Evolutionary conservation across 2,888 invertebrate genomes (phyloP).

Genomic region (Drosophila hamatofila): DNA sequence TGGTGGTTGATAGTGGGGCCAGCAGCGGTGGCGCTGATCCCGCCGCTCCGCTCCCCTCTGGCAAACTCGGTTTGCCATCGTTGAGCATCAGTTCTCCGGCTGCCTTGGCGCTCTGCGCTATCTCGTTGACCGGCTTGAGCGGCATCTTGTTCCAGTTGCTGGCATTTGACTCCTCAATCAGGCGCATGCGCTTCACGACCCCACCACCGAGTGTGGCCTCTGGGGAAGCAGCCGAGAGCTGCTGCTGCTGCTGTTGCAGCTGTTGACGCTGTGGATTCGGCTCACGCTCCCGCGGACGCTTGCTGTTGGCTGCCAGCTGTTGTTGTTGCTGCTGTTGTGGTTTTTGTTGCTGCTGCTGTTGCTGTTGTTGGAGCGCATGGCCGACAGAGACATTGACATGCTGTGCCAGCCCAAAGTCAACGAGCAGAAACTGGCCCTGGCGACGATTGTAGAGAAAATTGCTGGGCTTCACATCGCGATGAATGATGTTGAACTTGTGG

Average conservation of each 20-base stretch:
- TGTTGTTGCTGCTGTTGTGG: conserved; percentile 22
- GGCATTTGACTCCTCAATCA: conserved; percentile 52
- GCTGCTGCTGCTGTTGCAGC: conserved; percentile 11
- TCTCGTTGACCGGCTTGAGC: conserved; percentile 83
- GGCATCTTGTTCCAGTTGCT: conserved; percentile 78
- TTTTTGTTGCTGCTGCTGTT: conserved; percentile 19
- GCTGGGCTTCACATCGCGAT: conserved; percentile 95
- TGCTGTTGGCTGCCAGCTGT: conserved; percentile 22
- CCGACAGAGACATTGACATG: conserved; percentile 76
- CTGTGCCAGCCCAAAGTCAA: conserved; percentile 96
- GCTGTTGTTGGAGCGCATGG: conserved; percentile 5
- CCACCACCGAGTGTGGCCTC: conserved; percentile 59
- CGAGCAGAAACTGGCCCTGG: conserved; percentile 90
- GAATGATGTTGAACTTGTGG: conserved; percentile 93
- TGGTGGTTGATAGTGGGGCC: not conserved
- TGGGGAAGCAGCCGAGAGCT: conserved; percentile 8
- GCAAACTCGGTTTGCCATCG: conserved; percentile 14
- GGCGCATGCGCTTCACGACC: conserved; percentile 76
- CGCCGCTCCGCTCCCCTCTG: not conserved
- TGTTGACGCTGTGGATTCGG: not conserved
- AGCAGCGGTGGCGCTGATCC: no score
- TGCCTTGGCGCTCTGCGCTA: conserved; percentile 54
- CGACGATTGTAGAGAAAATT: conserved; percentile 94
- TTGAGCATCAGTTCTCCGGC: conserved; percentile 1
- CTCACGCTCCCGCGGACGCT: conserved; percentile 67